Base-by-base conservation (phyloP, 2,113 vertebrate species). In the Ophiodon elongatus region DNA sequence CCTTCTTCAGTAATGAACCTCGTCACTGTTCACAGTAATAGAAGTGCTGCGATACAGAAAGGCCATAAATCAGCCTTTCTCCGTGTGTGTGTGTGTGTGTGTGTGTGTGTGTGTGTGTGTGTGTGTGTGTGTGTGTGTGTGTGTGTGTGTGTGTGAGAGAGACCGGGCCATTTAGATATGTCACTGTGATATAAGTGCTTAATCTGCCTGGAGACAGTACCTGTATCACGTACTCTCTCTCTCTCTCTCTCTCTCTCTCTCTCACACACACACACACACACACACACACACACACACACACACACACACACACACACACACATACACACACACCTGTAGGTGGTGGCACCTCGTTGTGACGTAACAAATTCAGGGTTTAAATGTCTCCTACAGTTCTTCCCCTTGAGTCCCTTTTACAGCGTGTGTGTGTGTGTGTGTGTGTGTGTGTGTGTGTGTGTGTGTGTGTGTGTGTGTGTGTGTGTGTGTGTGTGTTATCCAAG, bases 181-280 rank as follows among this genome's bases (percentile, higher is more conserved):
- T 72, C 70, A 52, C 57, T 76, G 85, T 88, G 81, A 92, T 87
- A 71, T 57, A 84, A 77, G 76, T 45, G 79, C 75, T 72, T 74
- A 90, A 76, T 93, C 91, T 92, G 92, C 93, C 92, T 74, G 72
- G 93, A 94, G 88, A 94, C 92, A 94, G 89, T 29, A 85, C 86
- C 79, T 93, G 83, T 45, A 79, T 41, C 60, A 64, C 59, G 21
- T 54, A 37, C 69, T 52, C 66, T 50, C 74, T 27, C 69, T 31
- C 65, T 35, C 64, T 57, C 67, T 57, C 73, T 45, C n/a, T n/a
- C n/a, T n/a, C n/a, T 39, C 37, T 39, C 37, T 39, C 37, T 39
- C 31, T 13, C 60, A 27, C 60, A n/a, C 60, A 63, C 60, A 63
- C 15, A 35, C 60, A 37, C 19, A 62, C 56, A 35, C 84, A 68